phyloP scores from a whole-genome alignment of 1,140 invertebrate species.

The Thrips palmi region DNA sequence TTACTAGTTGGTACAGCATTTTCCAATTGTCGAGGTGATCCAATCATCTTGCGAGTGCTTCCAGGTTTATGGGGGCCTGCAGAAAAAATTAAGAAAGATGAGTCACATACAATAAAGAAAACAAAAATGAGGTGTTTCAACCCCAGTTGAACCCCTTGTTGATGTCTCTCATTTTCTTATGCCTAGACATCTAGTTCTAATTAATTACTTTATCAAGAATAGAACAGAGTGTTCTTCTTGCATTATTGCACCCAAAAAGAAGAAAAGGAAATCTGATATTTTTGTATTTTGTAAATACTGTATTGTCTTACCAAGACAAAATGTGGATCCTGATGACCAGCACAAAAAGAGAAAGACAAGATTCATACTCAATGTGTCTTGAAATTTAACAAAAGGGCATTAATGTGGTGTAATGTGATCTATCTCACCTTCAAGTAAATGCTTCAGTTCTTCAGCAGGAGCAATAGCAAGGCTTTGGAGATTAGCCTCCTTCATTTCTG shows the following conservation, averaged over 20 bases:
- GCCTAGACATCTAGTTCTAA: conserved; percentile 1
- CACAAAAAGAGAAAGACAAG: not conserved
- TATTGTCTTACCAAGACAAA: conserved; percentile 16
- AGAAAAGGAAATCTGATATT: no score
- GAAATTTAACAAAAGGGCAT: conserved; percentile 5
- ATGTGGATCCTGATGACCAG: conserved; percentile 12
- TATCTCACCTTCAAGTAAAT: conserved; percentile 49
- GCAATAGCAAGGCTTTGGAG: conserved; percentile 69
- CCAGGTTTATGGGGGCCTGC: conserved; percentile 63
- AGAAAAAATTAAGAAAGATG: conserved; percentile 15
- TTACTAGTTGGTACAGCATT: conserved; percentile 86
- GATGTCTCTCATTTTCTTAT: no score
- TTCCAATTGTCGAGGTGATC: conserved; percentile 74
- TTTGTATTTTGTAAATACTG: not conserved
- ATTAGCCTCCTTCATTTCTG: conserved; percentile 84
- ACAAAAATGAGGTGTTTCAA: not conserved
- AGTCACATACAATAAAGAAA: conserved; percentile 1
- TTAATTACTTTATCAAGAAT: no score
- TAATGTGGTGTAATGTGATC: not conserved
- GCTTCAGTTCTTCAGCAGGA: conserved; percentile 56
- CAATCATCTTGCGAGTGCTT: conserved; percentile 73
- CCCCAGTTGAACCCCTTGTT: not conserved
- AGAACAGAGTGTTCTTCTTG: no score
- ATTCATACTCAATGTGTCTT: not conserved
- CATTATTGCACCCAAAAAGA: no score